These are phyloP conservation scores for Serilophus lunatus DNA, from an alignment of 2,113 vertebrate genomes.

Conservation along the genomic window DNA sequence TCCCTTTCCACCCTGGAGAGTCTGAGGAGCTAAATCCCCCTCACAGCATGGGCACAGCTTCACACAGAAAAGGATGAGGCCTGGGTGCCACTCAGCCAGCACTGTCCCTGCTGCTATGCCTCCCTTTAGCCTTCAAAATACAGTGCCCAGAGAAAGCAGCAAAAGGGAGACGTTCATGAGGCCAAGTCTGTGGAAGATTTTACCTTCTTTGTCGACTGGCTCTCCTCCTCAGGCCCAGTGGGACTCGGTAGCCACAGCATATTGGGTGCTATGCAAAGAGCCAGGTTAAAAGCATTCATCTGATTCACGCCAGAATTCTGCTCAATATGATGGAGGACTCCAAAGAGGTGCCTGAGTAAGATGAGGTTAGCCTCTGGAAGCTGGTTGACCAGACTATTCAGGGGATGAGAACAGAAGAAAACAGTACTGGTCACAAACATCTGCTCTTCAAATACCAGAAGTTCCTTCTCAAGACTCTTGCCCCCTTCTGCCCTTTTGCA, in stretches of 20 bases:
- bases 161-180: not conserved
- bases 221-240: constrained; percentile 75
- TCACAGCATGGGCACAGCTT: not conserved
- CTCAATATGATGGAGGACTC: constrained; percentile 76
- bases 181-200: not conserved
- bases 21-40: not conserved
- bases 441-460: not conserved
- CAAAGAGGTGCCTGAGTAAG: constrained; percentile 77
- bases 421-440: not conserved
- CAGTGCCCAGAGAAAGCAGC: not conserved
- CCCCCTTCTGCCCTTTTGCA: not conserved
- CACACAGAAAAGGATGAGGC: not conserved
- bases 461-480: not conserved
- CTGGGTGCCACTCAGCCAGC: not conserved
- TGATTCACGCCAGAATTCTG: constrained; percentile 74
- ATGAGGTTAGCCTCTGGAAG: constrained; percentile 75
- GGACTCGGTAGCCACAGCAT: constrained; percentile 76
- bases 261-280: constrained; percentile 81
- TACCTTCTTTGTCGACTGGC: constrained; percentile 76
- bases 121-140: not conserved
- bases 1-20: not conserved
- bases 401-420: not conserved
- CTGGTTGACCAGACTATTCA: constrained; percentile 69
- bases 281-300: constrained; percentile 80
- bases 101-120: not conserved